These are phyloP conservation scores for Andrena fulva DNA, from an alignment of 2,888 invertebrate species.

Conservation along the genomic window DNA sequence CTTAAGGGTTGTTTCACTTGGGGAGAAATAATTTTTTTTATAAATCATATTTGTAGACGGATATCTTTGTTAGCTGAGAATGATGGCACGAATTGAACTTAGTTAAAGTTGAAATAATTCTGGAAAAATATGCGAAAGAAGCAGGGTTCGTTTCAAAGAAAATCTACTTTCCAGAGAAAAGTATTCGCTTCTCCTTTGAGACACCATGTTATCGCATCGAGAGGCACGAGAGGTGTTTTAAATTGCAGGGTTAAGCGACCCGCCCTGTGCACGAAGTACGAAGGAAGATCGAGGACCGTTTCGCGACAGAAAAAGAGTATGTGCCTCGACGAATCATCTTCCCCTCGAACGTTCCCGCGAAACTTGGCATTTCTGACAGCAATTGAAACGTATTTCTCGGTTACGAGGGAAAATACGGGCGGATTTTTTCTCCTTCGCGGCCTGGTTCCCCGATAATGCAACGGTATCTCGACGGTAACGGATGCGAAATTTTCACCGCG, in stretches of 20 bases:
- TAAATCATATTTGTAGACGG: too few species aligned
- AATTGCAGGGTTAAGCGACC: background rate
- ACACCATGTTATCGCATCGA: background rate
- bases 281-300: background rate
- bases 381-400: constrained; percentile 54
- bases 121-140: background rate
- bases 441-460: constrained; percentile 32
- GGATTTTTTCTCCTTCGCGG: constrained; percentile 16
- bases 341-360: background rate
- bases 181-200: background rate
- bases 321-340: background rate
- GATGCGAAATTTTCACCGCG: constrained; percentile 58
- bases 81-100: too few species aligned
- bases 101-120: too few species aligned
- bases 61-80: too few species aligned
- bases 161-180: too few species aligned
- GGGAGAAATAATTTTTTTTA: too few species aligned
- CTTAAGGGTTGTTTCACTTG: background rate
- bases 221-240: background rate
- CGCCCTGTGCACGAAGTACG: background rate
- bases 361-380: constrained; percentile 44
- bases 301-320: background rate
- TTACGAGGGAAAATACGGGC: constrained; percentile 21
- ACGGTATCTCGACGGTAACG: constrained; percentile 46
- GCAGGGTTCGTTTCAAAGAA: too few species aligned